Conservation (phyloP, 1,140 invertebrate species). For the Apis mellifera region DNA sequence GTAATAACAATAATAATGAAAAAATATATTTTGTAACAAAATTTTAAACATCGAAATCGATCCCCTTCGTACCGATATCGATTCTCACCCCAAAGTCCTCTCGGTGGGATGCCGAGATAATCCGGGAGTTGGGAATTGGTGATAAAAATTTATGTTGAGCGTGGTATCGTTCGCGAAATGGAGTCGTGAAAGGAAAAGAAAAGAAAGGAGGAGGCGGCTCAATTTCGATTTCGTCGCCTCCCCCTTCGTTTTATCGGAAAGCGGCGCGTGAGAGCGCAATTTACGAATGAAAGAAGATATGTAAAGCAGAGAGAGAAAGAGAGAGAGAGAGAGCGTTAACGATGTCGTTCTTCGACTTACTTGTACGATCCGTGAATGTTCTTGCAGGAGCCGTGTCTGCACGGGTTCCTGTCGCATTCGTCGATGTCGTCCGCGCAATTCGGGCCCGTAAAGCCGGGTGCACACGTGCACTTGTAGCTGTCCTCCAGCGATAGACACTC, state of each 20-base stretch:
- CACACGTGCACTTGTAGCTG: slow-evolving; percentile 91
- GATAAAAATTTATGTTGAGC: slow-evolving; percentile 26
- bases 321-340: slow-evolving; percentile 31
- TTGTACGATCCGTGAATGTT: slow-evolving; percentile 96
- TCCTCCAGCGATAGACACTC: slow-evolving; percentile 88
- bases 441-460: slow-evolving; percentile 92
- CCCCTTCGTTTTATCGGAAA: background rate
- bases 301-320: slow-evolving; percentile 4
- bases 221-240: no score
- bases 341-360: slow-evolving; percentile 83
- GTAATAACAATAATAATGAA: no score
- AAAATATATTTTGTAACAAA: no score
- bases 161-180: background rate
- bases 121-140: background rate
- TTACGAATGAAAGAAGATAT: slow-evolving; percentile 23
- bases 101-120: background rate
- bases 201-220: no score
- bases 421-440: slow-evolving; percentile 94
- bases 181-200: background rate
- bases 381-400: slow-evolving; percentile 90
- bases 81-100: background rate
- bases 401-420: slow-evolving; percentile 91
- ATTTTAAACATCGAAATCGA: background rate
- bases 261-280: background rate
- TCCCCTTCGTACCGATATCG: no score